phyloP scores from a whole-genome alignment of 2,113 vertebrate genomes.

The Xenopus tropicalis region UCB_Xtro_10.0 CM004444.2:88506001-88506500 shows the following conservation, averaged over 20 bases:
- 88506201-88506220: no score
- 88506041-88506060: no score
- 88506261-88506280: constrained; percentile 2
- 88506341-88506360: not conserved
- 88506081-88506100: no score
- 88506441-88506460: constrained; percentile 14
- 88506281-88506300: not conserved
- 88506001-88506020: no score
- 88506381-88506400: not conserved
- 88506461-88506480: constrained; percentile 22
- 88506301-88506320: constrained; percentile 2
- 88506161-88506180: no score
- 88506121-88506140: no score
- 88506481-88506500: constrained; percentile 1
- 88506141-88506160: no score
- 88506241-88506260: constrained; percentile 13
- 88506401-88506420: constrained; percentile 16
- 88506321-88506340: constrained; percentile 4
- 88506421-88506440: constrained; percentile 21
- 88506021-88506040: no score
- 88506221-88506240: no score
- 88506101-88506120: no score
- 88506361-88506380: constrained; percentile 19
- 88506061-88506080: no score
- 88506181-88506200: no score